Conservation (phyloP, 2,797 vertebrate genomes). For the Botia almorhae region DNA sequence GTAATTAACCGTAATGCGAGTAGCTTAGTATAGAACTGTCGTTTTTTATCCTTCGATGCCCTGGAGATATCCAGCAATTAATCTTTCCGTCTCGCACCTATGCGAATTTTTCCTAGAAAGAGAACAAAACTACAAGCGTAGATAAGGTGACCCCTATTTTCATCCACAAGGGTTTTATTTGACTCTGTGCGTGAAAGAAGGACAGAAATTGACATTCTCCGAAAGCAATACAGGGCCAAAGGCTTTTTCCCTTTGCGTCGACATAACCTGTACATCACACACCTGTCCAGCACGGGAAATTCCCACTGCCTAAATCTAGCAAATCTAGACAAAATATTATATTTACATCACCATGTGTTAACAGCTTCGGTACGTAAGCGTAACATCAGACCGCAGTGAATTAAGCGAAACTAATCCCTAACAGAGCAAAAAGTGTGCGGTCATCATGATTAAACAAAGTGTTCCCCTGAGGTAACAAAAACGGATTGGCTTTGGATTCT, state of each 20-base stretch:
- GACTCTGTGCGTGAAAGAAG: not conserved
- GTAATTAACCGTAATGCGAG: constrained; percentile 62
- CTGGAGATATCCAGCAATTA: constrained; percentile 53
- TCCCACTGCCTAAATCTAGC: constrained; percentile 7
- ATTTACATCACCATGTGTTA: constrained; percentile 2
- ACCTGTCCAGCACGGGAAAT: not conserved
- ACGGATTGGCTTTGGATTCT: not conserved
- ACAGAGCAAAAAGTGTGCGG: not conserved
- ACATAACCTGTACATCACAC: not conserved
- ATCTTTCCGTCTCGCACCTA: constrained; percentile 27
- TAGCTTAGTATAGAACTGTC: constrained; percentile 49
- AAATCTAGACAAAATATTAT: constrained; percentile 21
- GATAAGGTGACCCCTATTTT: constrained; percentile 44
- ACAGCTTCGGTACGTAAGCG: constrained; percentile 8
- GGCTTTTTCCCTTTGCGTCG: constrained; percentile 18
- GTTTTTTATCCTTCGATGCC: constrained; percentile 58
- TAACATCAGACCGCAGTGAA: constrained; percentile 40
- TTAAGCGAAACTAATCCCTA: constrained; percentile 65
- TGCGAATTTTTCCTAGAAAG: constrained; percentile 10
- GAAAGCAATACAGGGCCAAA: constrained; percentile 20
- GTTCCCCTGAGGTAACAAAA: not conserved
- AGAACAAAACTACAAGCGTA: not conserved
- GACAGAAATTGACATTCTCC: constrained; percentile 28
- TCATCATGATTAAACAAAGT: not conserved
- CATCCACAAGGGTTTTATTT: constrained; percentile 13